Percentiles rank a stretch among this genome's conserved stretches.
phyloP scores from a whole-genome alignment of 2,797 vertebrate genomes.

The Triplophysa yarkandensis region DNA sequence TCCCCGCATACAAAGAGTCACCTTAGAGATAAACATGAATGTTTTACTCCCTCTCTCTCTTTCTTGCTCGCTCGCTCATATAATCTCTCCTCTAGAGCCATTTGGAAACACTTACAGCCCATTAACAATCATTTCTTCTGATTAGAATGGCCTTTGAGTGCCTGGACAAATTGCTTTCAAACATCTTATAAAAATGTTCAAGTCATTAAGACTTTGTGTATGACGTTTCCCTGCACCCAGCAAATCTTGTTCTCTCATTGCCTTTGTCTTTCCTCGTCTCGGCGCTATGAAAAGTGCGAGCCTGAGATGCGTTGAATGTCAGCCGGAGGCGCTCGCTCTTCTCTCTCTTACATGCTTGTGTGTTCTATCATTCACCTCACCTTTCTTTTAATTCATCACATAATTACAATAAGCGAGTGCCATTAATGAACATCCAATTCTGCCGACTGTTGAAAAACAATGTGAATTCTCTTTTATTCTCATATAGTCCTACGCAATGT shows the following conservation, averaged over 20 bases:
- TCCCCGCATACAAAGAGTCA: background rate
- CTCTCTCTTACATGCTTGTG: background rate
- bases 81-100: slow-evolving; percentile 35
- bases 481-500: slow-evolving; percentile 13
- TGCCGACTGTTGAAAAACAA: slow-evolving; percentile 41
- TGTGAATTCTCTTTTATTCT: slow-evolving; percentile 30
- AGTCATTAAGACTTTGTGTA: slow-evolving; percentile 32
- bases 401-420: slow-evolving; percentile 41
- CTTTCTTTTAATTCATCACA: slow-evolving; percentile 32
- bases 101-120: slow-evolving; percentile 54
- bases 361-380: background rate
- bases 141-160: slow-evolving; percentile 50
- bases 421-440: slow-evolving; percentile 41
- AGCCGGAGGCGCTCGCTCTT: slow-evolving; percentile 20
- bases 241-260: slow-evolving; percentile 31
- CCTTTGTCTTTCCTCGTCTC: slow-evolving; percentile 17
- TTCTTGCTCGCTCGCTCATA: slow-evolving; percentile 8
- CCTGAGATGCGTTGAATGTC: slow-evolving; percentile 6
- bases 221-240: background rate
- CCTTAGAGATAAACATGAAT: slow-evolving; percentile 25
- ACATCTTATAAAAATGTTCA: slow-evolving; percentile 46
- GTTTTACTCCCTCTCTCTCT: background rate
- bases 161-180: slow-evolving; percentile 55
- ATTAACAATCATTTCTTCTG: slow-evolving; percentile 54
- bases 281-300: slow-evolving; percentile 28